These are phyloP conservation scores for Watsonalla cultraria DNA, from an alignment of 2,888 invertebrate species.

Conservation along the genomic window DNA sequence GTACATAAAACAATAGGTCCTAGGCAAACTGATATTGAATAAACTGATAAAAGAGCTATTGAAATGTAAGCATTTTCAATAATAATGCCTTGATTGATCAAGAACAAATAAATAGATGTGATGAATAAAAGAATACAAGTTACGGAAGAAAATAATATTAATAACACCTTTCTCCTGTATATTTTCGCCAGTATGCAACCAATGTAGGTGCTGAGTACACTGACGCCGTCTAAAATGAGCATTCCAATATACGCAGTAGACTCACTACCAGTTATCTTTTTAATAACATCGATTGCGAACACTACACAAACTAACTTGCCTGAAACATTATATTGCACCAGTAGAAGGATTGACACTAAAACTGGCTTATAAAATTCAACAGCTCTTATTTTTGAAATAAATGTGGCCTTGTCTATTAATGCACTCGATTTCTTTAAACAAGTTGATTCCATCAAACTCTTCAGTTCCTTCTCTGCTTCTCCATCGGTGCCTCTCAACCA, in stretches of 20 bases:
- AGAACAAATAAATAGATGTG: conserved; percentile 45
- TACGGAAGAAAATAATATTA: conserved; percentile 34
- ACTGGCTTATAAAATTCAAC: conserved; percentile 33
- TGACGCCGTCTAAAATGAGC: not conserved
- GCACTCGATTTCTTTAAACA: not conserved
- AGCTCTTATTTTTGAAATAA: not conserved
- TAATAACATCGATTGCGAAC: conserved; percentile 46
- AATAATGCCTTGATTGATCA: conserved; percentile 32
- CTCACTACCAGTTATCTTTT: conserved; percentile 39
- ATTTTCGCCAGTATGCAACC: conserved; percentile 43
- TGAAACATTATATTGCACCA: conserved; percentile 19
- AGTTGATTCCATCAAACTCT: not conserved
- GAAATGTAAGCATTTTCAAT: conserved; percentile 42
- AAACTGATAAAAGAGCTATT: conserved; percentile 35
- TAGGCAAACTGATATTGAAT: conserved; percentile 48
- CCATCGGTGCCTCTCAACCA: not conserved
- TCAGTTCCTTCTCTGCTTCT: not conserved
- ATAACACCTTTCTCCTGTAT: conserved; percentile 40
- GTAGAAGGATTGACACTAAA: conserved; percentile 23
- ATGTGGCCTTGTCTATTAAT: not conserved
- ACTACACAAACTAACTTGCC: conserved; percentile 40
- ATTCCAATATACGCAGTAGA: conserved; percentile 32
- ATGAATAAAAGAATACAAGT: conserved; percentile 41
- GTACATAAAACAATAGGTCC: conserved; percentile 36
- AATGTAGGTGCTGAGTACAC: conserved; percentile 35